phyloP scores from a whole-genome alignment of 2,797 vertebrate genomes.

The Etheostoma perlongum region DNA sequence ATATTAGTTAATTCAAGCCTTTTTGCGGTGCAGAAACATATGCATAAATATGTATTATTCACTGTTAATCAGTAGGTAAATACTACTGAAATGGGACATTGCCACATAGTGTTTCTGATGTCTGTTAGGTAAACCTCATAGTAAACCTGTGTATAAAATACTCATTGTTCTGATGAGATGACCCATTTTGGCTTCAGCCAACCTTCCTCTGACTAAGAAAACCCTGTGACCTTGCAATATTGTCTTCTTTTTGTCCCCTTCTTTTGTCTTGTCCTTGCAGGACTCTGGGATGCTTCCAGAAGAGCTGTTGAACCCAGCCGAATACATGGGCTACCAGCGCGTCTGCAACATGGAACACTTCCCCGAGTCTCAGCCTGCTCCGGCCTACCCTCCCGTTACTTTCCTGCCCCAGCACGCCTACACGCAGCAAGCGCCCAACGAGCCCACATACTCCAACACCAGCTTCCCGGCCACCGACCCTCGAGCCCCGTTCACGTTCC shows the following conservation, averaged over 20 bases:
- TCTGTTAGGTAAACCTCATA: constrained; percentile 23
- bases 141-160: constrained; percentile 8
- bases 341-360: constrained; percentile 81
- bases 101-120: constrained; percentile 13
- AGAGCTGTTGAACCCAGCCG: constrained; percentile 87
- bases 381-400: constrained; percentile 80
- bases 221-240: constrained; percentile 41
- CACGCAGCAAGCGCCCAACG: constrained; percentile 75
- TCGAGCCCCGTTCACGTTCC: constrained; percentile 84
- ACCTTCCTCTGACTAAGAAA: constrained; percentile 5
- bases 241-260: constrained; percentile 46
- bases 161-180: constrained; percentile 12
- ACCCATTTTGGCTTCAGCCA: constrained; percentile 14
- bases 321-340: constrained; percentile 87
- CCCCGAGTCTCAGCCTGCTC: constrained; percentile 82
- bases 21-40: neutral
- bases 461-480: constrained; percentile 83
- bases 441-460: constrained; percentile 83
- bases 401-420: constrained; percentile 88
- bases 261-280: constrained; percentile 78
- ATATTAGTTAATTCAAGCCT: neutral
- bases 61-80: constrained; percentile 1
- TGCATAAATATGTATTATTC: constrained; percentile 7
- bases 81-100: constrained; percentile 4
- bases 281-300: constrained; percentile 88